Percentiles rank a stretch among this genome's conserved stretches.
These are phyloP conservation scores for Paragorgia papillata DNA, from an alignment of 92 coral and sea anemone genomes.

Conservation along the genomic window DNA sequence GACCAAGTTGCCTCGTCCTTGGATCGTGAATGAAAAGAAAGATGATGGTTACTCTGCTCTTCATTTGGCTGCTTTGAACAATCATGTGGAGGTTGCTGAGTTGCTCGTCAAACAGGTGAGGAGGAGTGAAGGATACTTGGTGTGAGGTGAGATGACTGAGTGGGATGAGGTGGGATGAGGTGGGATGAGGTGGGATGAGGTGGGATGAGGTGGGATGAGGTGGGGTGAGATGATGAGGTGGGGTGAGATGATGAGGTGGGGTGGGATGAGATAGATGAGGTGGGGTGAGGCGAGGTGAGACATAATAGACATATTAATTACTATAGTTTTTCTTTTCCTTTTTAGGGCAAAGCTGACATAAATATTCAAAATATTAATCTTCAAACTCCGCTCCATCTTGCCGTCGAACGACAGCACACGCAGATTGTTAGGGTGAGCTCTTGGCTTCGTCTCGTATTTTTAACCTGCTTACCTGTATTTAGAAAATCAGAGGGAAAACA, in stretches of 20 bases:
- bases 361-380: constrained; percentile 92
- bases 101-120: constrained; percentile 89
- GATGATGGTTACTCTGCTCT: constrained; percentile 95
- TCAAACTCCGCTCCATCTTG: constrained; percentile 94
- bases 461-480: too few relatives aligned
- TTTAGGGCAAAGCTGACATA: constrained; percentile 89
- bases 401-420: constrained; percentile 96
- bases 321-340: background rate
- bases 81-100: constrained; percentile 96
- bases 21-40: constrained; percentile 96
- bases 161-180: too few relatives aligned
- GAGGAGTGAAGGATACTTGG: background rate
- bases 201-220: too few relatives aligned
- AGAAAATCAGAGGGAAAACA: background rate
- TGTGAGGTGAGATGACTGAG: too few relatives aligned
- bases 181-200: too few relatives aligned
- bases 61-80: constrained; percentile 90
- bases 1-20: constrained; percentile 84
- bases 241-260: background rate
- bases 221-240: background rate
- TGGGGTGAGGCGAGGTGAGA: background rate
- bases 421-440: constrained; percentile 92
- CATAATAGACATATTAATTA: too few relatives aligned
- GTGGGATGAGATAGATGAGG: background rate
- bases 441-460: too few relatives aligned